Conservation (phyloP, 2,797 vertebrate genomes). For the Nothura maculosa region DNA sequence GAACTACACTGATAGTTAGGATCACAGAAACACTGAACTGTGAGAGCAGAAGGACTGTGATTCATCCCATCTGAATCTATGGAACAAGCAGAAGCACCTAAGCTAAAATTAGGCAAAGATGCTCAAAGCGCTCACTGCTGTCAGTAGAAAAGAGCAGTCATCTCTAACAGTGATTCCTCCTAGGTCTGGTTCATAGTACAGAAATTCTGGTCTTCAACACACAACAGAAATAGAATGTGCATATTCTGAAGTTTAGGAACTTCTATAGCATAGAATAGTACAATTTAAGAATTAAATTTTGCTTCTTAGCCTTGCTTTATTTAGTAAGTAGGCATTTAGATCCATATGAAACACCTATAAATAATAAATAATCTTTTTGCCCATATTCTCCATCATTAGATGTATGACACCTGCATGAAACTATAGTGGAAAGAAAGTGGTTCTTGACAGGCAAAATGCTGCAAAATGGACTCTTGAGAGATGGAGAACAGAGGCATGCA, state of each 20-base stretch:
- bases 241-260: background rate
- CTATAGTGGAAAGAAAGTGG: background rate
- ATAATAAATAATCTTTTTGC: background rate
- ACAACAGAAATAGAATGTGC: background rate
- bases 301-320: background rate
- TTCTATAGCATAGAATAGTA: background rate
- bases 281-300: background rate
- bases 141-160: too few species aligned
- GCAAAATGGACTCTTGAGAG: background rate
- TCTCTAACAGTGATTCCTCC: background rate
- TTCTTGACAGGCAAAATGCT: background rate
- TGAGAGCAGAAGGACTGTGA: background rate
- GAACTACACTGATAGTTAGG: background rate
- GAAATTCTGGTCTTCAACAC: background rate
- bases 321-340: background rate
- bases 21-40: background rate
- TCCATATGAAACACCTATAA: background rate
- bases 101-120: background rate
- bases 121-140: background rate
- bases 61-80: background rate
- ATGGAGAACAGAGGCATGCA: background rate
- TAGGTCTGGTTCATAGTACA: background rate
- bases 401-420: background rate
- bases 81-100: background rate
- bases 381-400: rapidly evolving